A percentile compares a stretch with the other conserved stretches of the same genome.
phyloP scores from a whole-genome alignment of 2,113 vertebrate species.

The Ciconia maguari region DNA sequence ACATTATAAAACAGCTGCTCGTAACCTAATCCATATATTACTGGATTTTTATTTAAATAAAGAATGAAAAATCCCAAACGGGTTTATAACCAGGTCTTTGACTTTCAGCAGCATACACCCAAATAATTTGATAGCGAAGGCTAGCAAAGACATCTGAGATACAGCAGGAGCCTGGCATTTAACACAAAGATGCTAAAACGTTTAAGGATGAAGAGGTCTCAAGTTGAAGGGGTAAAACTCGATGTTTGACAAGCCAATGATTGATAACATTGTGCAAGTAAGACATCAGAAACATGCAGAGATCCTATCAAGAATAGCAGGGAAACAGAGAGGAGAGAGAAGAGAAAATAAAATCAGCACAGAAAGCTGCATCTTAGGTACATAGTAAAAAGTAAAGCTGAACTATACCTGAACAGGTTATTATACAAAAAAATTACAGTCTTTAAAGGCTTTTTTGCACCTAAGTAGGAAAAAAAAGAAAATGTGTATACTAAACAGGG shows the following conservation, averaged over 20 bases:
- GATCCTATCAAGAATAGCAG: background rate
- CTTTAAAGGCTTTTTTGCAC: background rate
- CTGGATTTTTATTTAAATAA: slow-evolving; percentile 1
- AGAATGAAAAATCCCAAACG: background rate
- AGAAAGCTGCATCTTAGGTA: background rate
- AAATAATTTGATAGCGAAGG: background rate
- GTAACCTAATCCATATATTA: background rate
- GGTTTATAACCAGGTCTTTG: background rate
- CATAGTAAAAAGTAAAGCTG: background rate
- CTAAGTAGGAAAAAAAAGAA: background rate
- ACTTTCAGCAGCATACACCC: background rate
- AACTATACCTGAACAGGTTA: background rate
- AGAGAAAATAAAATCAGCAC: background rate
- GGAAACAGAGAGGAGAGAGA: background rate
- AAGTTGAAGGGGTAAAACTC: background rate
- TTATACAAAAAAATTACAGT: background rate
- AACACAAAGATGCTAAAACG: background rate
- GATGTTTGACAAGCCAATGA: background rate
- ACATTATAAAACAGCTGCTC: background rate
- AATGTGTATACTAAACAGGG: background rate
- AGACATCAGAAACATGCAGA: background rate
- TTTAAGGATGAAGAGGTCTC: background rate
- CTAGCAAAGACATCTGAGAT: background rate
- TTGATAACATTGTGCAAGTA: background rate
- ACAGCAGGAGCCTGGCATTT: background rate